These are phyloP conservation scores for Trissonchulus sp. DNA, from an alignment of 2,888 invertebrate genomes.

Conservation along the genomic window DNA sequence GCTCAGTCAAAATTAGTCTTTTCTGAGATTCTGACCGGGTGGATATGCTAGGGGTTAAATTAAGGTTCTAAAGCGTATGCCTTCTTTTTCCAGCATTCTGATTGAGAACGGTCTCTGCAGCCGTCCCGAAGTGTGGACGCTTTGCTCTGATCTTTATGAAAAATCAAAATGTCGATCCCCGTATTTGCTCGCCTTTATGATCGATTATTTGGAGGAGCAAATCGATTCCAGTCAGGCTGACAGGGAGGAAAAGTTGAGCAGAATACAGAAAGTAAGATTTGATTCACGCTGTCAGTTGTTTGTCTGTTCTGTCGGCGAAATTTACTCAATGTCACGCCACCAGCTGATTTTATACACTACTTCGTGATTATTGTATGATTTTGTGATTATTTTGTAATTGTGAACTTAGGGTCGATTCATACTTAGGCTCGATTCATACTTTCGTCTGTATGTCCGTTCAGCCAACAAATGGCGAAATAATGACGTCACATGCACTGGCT, in stretches of 20 bases:
- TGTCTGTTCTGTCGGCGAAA: no score
- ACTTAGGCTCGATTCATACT: no score
- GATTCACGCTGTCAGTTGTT: no score
- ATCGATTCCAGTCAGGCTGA: neutral
- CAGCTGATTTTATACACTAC: neutral
- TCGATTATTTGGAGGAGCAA: slow-evolving; percentile 1
- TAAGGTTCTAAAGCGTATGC: no score
- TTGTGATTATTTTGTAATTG: neutral
- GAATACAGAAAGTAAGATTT: neutral
- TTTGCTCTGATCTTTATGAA: slow-evolving; percentile 41
- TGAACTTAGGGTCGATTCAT: no score
- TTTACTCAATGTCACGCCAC: no score
- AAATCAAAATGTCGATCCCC: slow-evolving; percentile 36
- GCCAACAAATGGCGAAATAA: no score
- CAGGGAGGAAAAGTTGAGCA: neutral
- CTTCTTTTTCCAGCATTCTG: slow-evolving; percentile 38
- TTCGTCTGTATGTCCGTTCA: no score
- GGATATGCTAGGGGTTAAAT: no score
- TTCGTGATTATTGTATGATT: neutral
- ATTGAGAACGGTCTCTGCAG: slow-evolving; percentile 37
- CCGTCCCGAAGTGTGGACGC: slow-evolving; percentile 36
- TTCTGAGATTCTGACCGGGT: no score
- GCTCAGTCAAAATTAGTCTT: no score
- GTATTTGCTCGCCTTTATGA: slow-evolving; percentile 27
- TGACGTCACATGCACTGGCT: no score